Base-by-base conservation (phyloP, 1,140 invertebrate genomes). In the Ceratosolen solmsi region DNA sequence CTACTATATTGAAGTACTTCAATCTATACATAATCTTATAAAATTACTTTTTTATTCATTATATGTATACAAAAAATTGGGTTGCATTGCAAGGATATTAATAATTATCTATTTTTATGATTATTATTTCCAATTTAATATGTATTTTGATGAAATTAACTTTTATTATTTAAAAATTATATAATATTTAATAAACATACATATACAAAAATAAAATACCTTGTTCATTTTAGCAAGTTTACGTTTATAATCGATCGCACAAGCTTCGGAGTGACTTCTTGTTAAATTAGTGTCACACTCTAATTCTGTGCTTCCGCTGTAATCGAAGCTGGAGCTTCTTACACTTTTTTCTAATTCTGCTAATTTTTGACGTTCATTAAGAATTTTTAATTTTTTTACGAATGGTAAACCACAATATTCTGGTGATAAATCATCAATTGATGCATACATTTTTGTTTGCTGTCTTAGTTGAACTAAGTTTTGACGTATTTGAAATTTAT, bases 381-480 rank as follows among this genome's bases (percentile, higher is more conserved):
- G 91, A 77, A 97, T 97, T 92, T 97, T 97, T 56, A 97, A 89
- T 84, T 96, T 96, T 90, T 97, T 97, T 2, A 97, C 96, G 86
- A 97, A 97, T 0, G 96, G 96, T 70, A 97, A 87, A n/a, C 95
- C 95, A 41, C 95, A 95, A 84, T 97, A 97, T 87, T 97, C 96
- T 0, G 96, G 96, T n/a, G 96, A 96, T 20, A 97, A 89, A 88
- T 97, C 96, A 86, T 97, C 96, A 7, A 97, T 95, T 15, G 96
- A 96, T 70, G 93, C 93, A 87, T 96, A 96, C 88, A 93, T 94
- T 89, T 95, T 95, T 0, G 92, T 93, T 86, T 87, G 92, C 86
- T 87, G 92, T 85, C 82, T 87, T 63, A 89, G 84, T 65, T 88
- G 89, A 49, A 83, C 88, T 71, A 86, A 86, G 25, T 87, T 89